Evolutionary conservation across 2,888 invertebrate species (phyloP).

Genomic region (Ichneumon xanthorius): DNA sequence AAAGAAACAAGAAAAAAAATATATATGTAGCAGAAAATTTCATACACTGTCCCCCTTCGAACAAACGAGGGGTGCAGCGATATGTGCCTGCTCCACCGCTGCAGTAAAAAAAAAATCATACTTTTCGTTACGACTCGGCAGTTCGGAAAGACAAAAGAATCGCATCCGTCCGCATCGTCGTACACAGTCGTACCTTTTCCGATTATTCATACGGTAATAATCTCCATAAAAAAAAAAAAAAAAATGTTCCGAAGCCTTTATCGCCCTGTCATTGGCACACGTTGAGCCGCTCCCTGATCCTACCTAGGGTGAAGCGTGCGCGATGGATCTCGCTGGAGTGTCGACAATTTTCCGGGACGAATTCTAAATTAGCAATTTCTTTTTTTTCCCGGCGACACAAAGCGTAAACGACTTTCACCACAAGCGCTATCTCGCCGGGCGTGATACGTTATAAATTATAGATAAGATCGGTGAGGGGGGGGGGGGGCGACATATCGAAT

Average conservation of each 20-base stretch:
- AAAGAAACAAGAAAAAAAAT: constrained; percentile 59
- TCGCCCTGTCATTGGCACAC: constrained; percentile 50
- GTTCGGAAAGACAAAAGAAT: neutral
- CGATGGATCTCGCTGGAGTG: neutral
- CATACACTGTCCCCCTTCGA: constrained; percentile 43
- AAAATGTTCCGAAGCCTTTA: neutral
- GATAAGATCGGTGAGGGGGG: constrained; percentile 53
- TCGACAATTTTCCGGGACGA: constrained; percentile 53
- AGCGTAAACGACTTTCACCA: constrained; percentile 22
- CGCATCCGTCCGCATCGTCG: neutral
- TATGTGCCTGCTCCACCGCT: constrained; percentile 23
- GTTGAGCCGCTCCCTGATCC: constrained; percentile 1
- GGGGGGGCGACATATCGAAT: constrained; percentile 45
- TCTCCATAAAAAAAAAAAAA: constrained; percentile 3
- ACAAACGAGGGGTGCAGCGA: constrained; percentile 49
- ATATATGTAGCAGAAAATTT: constrained; percentile 48
- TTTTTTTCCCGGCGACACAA: constrained; percentile 23
- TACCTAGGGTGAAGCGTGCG: neutral
- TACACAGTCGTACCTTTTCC: neutral
- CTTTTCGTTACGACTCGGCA: neutral
- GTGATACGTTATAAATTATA: constrained; percentile 68
- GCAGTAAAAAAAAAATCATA: constrained; percentile 13
- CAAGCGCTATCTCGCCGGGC: constrained; percentile 61
- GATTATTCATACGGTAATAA: constrained; percentile 59
- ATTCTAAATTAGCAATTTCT: constrained; percentile 51